phyloP scores from a whole-genome alignment of 2,113 vertebrate genomes.

The Corvus moneduloides region DNA sequence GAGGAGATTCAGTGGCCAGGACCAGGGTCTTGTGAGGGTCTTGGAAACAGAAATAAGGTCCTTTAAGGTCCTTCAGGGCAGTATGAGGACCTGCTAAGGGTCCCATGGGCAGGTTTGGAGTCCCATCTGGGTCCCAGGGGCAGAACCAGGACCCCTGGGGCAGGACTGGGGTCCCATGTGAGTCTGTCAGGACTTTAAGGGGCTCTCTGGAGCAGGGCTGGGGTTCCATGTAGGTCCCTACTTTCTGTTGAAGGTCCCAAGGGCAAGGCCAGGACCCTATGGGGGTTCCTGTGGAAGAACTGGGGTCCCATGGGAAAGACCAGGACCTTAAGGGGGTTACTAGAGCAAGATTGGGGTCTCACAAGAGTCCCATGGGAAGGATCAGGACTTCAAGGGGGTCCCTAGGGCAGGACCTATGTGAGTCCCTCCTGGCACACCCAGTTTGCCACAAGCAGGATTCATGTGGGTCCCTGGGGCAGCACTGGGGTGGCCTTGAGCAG shows the following conservation, averaged over 20 bases:
- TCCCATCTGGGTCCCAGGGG: rapidly evolving
- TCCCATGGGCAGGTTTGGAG: not conserved
- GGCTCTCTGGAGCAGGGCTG: not conserved
- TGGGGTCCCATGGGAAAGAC: rapidly evolving
- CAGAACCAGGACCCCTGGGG: not conserved
- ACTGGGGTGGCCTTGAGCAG: rapidly evolving
- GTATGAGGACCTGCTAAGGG: not conserved
- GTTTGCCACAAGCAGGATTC: not conserved
- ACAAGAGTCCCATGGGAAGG: not conserved
- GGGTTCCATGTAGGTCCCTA: not conserved
- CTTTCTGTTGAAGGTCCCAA: not conserved
- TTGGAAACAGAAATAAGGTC: not conserved
- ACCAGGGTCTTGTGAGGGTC: not conserved
- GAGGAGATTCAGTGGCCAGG: not conserved
- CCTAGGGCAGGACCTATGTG: not conserved
- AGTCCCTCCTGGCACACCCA: not conserved
- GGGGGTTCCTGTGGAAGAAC: not conserved
- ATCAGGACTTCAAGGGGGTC: not conserved
- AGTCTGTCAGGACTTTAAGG: not conserved
- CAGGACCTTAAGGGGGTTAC: not conserved
- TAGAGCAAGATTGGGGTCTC: not conserved
- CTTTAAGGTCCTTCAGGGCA: not conserved
- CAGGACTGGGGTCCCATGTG: not conserved
- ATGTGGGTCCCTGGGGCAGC: not conserved
- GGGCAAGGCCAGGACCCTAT: rapidly evolving